Conservation (phyloP, 2,113 vertebrate species). For the Marcusenius ussheri region DNA sequence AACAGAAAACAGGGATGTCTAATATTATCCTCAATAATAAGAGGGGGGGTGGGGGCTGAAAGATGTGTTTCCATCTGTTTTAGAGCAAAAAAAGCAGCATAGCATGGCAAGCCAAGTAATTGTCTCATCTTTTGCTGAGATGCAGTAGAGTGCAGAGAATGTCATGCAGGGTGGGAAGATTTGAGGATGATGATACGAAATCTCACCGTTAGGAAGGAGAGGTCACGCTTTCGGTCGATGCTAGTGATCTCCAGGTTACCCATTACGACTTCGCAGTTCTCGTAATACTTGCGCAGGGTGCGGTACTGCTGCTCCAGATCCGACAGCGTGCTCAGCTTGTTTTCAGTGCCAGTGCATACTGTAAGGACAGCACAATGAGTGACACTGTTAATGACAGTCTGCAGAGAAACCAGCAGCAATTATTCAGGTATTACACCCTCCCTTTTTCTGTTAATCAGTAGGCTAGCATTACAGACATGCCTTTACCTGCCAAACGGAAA, state of each 20-base stretch:
- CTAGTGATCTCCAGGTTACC: slow-evolving; percentile 98
- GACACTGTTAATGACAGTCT: neutral
- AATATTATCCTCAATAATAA: neutral
- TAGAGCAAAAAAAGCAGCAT: neutral
- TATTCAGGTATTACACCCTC: neutral
- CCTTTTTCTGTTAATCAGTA: neutral
- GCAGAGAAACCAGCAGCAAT: neutral
- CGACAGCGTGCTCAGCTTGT: slow-evolving; percentile 94
- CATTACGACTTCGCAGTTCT: slow-evolving; percentile 98
- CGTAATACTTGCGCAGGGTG: slow-evolving; percentile 91
- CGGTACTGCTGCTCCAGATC: slow-evolving; percentile 96
- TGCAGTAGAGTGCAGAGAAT: neutral
- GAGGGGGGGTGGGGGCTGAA: neutral
- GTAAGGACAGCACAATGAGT: slow-evolving; percentile 31
- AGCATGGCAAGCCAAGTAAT: neutral
- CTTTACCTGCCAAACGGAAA: neutral
- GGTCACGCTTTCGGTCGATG: slow-evolving; percentile 89
- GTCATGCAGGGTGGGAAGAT: neutral
- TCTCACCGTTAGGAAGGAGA: slow-evolving; percentile 87
- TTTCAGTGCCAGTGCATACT: slow-evolving; percentile 94
- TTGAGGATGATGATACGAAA: neutral
- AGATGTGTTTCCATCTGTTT: neutral
- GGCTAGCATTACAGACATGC: neutral
- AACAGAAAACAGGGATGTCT: neutral
- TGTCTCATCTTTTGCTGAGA: neutral